Conservation (phyloP, 2,797 vertebrate genomes). For the Micrastur ruficollis region DNA sequence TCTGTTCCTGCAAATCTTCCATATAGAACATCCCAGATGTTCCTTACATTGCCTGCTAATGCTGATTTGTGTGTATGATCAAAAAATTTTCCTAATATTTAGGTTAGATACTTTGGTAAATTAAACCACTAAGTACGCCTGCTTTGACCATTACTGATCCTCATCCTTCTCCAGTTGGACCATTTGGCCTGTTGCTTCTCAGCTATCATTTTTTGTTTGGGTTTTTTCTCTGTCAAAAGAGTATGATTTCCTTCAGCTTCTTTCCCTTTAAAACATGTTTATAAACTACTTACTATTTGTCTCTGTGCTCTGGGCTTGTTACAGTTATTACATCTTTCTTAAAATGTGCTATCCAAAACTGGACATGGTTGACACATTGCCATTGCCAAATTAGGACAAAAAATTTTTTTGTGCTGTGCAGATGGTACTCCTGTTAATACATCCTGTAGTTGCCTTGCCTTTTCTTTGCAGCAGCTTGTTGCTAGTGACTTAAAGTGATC, state of each 20-base stretch:
- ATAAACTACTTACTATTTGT: neutral
- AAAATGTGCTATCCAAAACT: neutral
- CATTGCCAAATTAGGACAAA: conserved; percentile 36
- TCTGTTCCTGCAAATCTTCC: neutral
- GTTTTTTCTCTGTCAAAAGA: neutral
- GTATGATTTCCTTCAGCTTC: neutral
- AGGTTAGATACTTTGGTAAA: neutral
- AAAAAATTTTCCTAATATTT: neutral
- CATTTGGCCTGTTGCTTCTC: neutral
- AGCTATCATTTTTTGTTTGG: neutral
- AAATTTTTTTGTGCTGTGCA: neutral
- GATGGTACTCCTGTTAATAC: neutral
- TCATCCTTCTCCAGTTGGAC: neutral
- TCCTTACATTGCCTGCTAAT: neutral
- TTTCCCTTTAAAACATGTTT: neutral
- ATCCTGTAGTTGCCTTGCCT: neutral
- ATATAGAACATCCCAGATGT: neutral
- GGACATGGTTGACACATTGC: neutral
- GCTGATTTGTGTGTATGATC: neutral
- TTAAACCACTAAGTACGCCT: neutral
- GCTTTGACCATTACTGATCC: neutral
- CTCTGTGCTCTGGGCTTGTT: neutral
- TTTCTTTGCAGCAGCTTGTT: neutral
- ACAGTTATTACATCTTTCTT: neutral
- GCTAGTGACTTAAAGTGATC: neutral